Conservation (phyloP, 2,113 vertebrate genomes). For the Mobula birostris region DNA sequence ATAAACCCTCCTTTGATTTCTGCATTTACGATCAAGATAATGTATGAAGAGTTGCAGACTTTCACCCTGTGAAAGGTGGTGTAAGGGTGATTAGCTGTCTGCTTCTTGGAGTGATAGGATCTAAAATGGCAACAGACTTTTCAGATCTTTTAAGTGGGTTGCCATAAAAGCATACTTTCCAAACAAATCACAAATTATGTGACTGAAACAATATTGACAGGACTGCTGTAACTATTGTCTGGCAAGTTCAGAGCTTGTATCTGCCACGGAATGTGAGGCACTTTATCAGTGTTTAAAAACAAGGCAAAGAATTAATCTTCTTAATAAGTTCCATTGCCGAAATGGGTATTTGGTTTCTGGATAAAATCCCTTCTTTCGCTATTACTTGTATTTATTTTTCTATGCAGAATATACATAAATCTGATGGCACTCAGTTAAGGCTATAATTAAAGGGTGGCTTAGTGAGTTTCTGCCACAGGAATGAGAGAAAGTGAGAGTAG, state of each 20-base stretch:
- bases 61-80: not conserved
- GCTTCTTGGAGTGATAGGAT: not conserved
- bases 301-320: not conserved
- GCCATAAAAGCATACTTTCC: not conserved
- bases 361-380: not conserved
- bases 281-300: not conserved
- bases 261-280: not conserved
- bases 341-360: not conserved
- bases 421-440: not conserved
- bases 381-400: not conserved
- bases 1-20: not conserved
- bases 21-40: not conserved
- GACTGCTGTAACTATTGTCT: not conserved
- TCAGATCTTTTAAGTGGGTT: not conserved
- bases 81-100: not conserved
- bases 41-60: not conserved
- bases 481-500: too few species aligned
- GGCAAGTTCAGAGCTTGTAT: not conserved
- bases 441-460: too few species aligned
- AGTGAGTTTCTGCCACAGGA: too few species aligned
- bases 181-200: not conserved
- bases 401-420: not conserved
- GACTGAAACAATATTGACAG: not conserved
- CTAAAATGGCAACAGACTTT: not conserved
- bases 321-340: not conserved